Evolutionary conservation across 2,113 vertebrate species (phyloP), one percentile per base, ranked within the genome.

Genomic region (Okapia johnstoni): DNA sequence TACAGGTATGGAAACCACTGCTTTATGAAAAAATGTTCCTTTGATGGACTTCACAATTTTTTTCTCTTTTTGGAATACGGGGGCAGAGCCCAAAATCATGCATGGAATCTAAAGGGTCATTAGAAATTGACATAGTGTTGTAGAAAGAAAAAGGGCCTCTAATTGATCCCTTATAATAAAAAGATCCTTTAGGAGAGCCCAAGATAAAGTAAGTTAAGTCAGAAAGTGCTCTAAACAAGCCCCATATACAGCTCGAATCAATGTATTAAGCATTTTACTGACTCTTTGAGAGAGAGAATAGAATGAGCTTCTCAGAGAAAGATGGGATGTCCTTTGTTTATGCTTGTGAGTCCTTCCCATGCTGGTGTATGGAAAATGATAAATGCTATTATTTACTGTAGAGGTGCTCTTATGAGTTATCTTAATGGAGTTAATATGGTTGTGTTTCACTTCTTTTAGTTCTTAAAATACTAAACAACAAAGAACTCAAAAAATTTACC

Each of bases 391-490:
- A 92, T 60, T n/a, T 93, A 76, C 6, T 92, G 8, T 43, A 92
- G 11, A 81, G 88, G 46, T 5, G 4, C 26, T 93, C 90, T 86
- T 50, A 92, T 88, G 30, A 85, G 0, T n/a, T 61, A 40, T 61
- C 96, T 87, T 88, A 83, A 3, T 85, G 48, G 33, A 87, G 61
- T 85, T 93, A 77, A 80, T 57, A 58, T 94, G 40, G 9, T 95
- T 48, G 54, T 92, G 16, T 88, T 97, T 97, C 30, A 58, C 25
- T n/a, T 88, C 25, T 95, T 89, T 94, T 55, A 52, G 77, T 92
- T 96, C 26, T 46, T 84, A 76, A 21, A 92, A 88, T 85, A 91
- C 30, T 93, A 80, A 83, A 30, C 40, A 92, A 83, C 43, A 66
- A 85, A 63, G n/a, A 92, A 89, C 17, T 85, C 3, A 48, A 63